Percentiles rank a stretch among this genome's conserved stretches.
phyloP scores from a whole-genome alignment of 2,113 vertebrate species.

The Hydrochoerus hydrochaeris region DNA sequence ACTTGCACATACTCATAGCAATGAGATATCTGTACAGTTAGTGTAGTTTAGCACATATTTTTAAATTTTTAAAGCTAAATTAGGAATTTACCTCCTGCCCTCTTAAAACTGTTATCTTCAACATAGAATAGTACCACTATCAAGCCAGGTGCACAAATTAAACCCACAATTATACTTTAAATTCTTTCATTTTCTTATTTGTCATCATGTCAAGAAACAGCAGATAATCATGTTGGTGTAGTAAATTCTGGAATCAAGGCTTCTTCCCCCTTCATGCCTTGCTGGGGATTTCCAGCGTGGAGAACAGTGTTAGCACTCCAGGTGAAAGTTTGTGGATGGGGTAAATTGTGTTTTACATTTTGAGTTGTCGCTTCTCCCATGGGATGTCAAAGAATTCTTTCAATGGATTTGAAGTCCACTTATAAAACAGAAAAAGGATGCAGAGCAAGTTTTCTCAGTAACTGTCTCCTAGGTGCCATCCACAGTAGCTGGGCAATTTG shows the following conservation, averaged over 20 bases:
- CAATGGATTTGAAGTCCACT: neutral
- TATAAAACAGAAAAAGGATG: neutral
- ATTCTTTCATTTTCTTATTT: neutral
- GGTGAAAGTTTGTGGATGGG: neutral
- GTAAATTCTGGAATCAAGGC: neutral
- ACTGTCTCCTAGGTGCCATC: too few relatives aligned
- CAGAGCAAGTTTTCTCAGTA: neutral
- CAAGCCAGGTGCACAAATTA: neutral
- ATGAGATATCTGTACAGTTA: neutral
- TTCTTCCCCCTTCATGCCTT: neutral
- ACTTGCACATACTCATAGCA: neutral
- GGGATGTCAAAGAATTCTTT: neutral
- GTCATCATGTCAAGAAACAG: too few relatives aligned
- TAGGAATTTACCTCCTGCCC: neutral
- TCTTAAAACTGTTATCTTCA: neutral
- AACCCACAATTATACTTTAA: neutral
- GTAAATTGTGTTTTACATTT: neutral
- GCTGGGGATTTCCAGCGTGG: neutral
- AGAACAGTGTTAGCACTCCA: neutral
- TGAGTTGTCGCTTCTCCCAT: neutral
- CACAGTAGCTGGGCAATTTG: neutral
- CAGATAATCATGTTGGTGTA: fast-evolving
- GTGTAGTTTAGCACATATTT: neutral
- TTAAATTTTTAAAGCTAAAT: neutral
- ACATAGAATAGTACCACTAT: neutral